These are phyloP conservation scores for Eleutherodactylus coqui DNA, from an alignment of 2,797 vertebrate genomes.

Conservation along the genomic window DNA sequence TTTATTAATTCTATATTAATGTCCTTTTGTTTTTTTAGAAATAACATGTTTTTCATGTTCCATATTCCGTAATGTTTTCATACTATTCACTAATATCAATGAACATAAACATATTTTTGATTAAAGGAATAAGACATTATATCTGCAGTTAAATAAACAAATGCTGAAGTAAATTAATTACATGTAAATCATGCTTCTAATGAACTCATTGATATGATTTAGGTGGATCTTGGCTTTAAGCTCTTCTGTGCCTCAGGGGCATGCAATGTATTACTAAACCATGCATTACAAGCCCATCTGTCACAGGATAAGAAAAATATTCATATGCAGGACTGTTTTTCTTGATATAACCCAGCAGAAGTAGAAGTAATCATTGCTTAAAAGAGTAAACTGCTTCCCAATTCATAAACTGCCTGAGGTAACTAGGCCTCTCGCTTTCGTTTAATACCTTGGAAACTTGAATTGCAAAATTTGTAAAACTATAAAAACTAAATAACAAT, in stretches of 20 bases:
- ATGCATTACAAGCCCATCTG: slow-evolving; percentile 61
- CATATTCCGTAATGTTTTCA: neutral
- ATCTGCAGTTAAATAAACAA: neutral
- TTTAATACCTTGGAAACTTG: slow-evolving; percentile 10
- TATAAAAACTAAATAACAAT: neutral
- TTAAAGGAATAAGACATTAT: slow-evolving; percentile 6
- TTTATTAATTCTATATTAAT: no score
- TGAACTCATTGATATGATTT: slow-evolving; percentile 63
- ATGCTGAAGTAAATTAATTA: slow-evolving; percentile 44
- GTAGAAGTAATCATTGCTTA: slow-evolving; percentile 47
- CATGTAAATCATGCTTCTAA: slow-evolving; percentile 53
- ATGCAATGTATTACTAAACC: slow-evolving; percentile 61
- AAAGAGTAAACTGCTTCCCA: slow-evolving; percentile 40
- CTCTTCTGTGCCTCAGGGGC: slow-evolving; percentile 50
- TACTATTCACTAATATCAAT: neutral
- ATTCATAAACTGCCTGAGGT: slow-evolving; percentile 30
- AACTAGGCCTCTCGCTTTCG: neutral
- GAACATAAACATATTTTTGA: neutral
- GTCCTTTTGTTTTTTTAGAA: neutral
- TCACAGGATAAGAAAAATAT: slow-evolving; percentile 56
- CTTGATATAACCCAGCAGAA: slow-evolving; percentile 44
- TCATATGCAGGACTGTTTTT: slow-evolving; percentile 46
- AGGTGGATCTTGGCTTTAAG: slow-evolving; percentile 62
- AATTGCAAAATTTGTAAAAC: neutral
- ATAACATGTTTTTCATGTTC: neutral